Conservation (phyloP, 2,797 vertebrate species). For the Acanthornis magna region DNA sequence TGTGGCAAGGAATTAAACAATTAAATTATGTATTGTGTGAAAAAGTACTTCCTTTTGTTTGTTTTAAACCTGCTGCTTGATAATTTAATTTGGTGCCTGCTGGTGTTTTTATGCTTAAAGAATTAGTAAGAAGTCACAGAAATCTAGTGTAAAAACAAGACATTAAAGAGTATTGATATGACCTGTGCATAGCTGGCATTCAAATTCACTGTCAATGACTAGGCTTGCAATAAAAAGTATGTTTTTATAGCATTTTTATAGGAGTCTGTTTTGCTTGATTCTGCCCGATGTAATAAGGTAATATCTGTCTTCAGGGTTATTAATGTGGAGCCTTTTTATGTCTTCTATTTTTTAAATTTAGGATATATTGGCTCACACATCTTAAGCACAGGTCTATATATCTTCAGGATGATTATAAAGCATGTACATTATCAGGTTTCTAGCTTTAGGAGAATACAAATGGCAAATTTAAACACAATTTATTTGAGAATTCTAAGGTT, state of each 20-base stretch:
- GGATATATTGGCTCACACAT: not conserved
- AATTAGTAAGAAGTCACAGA: not conserved
- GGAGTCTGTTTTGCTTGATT: not conserved
- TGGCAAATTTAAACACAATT: not conserved
- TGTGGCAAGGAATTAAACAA: constrained; percentile 3
- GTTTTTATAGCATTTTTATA: not conserved
- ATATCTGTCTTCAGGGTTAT: not conserved
- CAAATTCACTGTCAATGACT: not conserved
- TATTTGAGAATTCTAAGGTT: not conserved
- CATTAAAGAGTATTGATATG: not conserved
- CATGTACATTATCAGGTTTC: not conserved
- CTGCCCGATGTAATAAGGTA: not conserved
- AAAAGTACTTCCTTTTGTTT: constrained; percentile 51
- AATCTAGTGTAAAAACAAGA: not conserved
- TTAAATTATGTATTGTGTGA: constrained; percentile 6
- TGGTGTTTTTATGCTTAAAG: not conserved
- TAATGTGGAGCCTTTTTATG: not conserved
- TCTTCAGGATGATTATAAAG: not conserved
- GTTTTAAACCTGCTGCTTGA: constrained; percentile 37
- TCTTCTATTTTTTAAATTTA: not conserved
- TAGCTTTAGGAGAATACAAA: not conserved
- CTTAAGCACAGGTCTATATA: not conserved
- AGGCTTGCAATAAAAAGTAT: not conserved
- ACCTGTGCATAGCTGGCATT: not conserved
- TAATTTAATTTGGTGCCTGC: not conserved